These are phyloP conservation scores for Ranitomeya imitator DNA, from an alignment of 2,113 vertebrate genomes.

Conservation along the genomic window DNA sequence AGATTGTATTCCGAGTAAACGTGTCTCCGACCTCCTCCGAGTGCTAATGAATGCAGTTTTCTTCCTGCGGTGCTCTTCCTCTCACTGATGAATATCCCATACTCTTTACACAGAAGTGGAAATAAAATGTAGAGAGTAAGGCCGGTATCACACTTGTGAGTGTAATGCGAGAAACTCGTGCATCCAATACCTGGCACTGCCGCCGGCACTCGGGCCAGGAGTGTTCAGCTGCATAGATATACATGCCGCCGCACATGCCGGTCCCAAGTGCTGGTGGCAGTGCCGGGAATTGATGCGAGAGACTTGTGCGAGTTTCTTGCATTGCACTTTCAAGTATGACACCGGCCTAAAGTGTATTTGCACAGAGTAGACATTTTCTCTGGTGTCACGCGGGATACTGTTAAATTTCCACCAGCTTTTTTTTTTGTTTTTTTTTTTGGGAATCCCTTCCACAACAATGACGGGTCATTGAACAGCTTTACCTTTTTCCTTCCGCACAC, in stretches of 20 bases:
- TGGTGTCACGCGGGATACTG: background rate
- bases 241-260: no score
- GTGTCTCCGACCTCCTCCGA: background rate
- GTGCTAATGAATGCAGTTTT: background rate
- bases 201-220: no score
- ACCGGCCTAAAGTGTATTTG: background rate
- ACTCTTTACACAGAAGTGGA: background rate
- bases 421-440: conserved; percentile 31
- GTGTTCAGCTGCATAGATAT: no score
- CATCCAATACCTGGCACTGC: no score
- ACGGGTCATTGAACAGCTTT: conserved; percentile 52
- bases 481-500: conserved; percentile 44
- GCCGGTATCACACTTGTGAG: no score
- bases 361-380: background rate
- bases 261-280: no score
- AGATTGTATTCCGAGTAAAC: background rate
- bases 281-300: no score
- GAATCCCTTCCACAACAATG: conserved; percentile 19
- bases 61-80: background rate
- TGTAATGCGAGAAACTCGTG: no score
- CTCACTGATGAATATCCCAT: background rate
- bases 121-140: background rate
- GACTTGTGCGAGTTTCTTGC: no score
- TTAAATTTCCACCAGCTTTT: conserved; percentile 25
- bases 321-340: no score